Conservation (phyloP, 2,113 vertebrate genomes). For the Stigmatopora argus region DNA sequence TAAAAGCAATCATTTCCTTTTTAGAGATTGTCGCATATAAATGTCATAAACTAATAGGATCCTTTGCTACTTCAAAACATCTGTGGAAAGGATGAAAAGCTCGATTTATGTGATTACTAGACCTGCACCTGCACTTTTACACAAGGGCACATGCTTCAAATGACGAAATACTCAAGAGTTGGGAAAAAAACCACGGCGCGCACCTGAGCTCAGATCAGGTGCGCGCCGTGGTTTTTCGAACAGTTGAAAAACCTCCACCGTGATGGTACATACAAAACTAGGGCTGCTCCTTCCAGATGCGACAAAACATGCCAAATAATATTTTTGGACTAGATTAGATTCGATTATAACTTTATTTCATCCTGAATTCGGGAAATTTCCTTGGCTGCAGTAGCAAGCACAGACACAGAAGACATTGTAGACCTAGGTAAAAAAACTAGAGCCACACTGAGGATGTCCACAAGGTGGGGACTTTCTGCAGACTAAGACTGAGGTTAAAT, state of each 20-base stretch:
- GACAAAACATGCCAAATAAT: background rate
- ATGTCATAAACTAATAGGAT: slow-evolving; percentile 10
- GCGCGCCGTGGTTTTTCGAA: slow-evolving; percentile 35
- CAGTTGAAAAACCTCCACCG: slow-evolving; percentile 46
- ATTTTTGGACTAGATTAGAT: background rate
- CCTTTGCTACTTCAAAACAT: slow-evolving; percentile 7
- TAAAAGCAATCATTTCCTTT: background rate
- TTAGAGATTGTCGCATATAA: background rate
- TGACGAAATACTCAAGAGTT: slow-evolving; percentile 50
- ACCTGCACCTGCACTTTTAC: slow-evolving; percentile 59
- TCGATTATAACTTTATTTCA: too few species aligned
- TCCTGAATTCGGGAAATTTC: too few species aligned
- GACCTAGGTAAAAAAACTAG: too few species aligned
- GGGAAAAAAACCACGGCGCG: slow-evolving; percentile 54
- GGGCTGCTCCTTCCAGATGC: slow-evolving; percentile 15
- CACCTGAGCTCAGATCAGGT: slow-evolving; percentile 64
- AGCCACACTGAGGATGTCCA: too few species aligned
- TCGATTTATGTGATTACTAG: slow-evolving; percentile 33
- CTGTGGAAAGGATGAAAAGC: slow-evolving; percentile 13
- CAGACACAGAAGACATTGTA: too few species aligned
- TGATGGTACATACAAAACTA: slow-evolving; percentile 37
- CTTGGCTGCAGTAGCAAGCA: too few species aligned
- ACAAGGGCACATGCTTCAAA: slow-evolving; percentile 48
- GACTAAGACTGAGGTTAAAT: too few species aligned
- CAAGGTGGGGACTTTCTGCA: too few species aligned